A percentile compares a stretch with the other conserved stretches of the same genome.
These are phyloP conservation scores for Sminthopsis crassicaudata DNA, from an alignment of 2,113 vertebrate genomes.

Conservation along the genomic window DNA sequence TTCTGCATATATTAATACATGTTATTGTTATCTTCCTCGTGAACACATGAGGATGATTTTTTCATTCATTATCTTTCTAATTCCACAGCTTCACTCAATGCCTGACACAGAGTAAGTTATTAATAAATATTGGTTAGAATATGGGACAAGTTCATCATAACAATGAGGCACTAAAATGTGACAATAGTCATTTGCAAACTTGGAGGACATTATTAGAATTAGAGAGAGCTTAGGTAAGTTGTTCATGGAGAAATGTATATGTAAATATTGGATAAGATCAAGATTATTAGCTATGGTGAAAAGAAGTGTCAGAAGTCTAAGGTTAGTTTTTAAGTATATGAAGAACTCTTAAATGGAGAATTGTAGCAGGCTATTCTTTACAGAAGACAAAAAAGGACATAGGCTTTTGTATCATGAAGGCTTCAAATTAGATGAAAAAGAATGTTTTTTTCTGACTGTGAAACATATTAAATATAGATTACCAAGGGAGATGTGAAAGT, in stretches of 20 bases:
- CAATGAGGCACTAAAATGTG: not conserved
- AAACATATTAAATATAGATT: slow-evolving; percentile 5
- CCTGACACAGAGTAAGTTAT: not conserved
- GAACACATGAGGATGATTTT: not conserved
- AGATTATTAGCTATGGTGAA: not conserved
- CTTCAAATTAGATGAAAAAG: not conserved
- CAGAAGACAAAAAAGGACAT: not conserved
- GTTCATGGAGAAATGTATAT: not conserved
- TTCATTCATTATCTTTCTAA: not conserved
- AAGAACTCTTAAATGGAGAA: not conserved
- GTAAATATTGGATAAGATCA: not conserved
- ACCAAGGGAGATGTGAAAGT: not conserved
- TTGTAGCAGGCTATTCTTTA: not conserved
- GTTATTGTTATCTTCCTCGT: not conserved
- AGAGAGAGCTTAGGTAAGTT: not conserved
- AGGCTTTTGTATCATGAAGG: not conserved
- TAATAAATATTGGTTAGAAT: not conserved
- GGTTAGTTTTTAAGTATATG: not conserved
- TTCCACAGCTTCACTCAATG: not conserved
- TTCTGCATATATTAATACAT: not conserved
- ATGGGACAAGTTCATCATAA: not conserved
- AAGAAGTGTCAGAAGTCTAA: not conserved
- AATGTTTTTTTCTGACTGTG: not conserved
- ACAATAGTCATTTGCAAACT: not conserved
- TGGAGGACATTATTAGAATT: not conserved